Conservation (phyloP, 2,888 invertebrate genomes). For the Carabus problematicus region DNA sequence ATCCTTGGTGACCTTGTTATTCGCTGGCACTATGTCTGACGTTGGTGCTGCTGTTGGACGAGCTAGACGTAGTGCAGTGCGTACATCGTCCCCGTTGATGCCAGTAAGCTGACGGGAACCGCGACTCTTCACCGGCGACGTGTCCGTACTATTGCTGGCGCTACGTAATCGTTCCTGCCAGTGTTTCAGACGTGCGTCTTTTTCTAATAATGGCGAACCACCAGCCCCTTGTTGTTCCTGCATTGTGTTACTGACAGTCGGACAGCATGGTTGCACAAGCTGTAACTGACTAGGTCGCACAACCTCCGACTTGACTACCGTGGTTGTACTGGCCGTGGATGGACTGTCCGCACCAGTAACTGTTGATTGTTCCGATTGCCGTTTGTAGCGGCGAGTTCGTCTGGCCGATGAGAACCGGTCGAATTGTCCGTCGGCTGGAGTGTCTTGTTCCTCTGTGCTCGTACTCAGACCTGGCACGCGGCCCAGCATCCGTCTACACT, state of each 20-base stretch:
- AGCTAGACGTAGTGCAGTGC: slow-evolving; percentile 66
- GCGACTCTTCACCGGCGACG: slow-evolving; percentile 53
- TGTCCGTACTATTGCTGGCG: slow-evolving; percentile 34
- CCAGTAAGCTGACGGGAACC: slow-evolving; percentile 69
- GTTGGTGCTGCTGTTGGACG: slow-evolving; percentile 47
- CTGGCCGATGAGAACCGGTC: slow-evolving; percentile 84
- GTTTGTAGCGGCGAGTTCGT: slow-evolving; percentile 81
- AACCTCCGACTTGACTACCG: slow-evolving; percentile 63
- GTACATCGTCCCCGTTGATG: slow-evolving; percentile 74
- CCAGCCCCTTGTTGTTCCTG: slow-evolving; percentile 36
- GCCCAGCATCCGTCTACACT: slow-evolving; percentile 64
- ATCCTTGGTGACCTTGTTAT: slow-evolving; percentile 51
- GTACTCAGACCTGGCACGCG: slow-evolving; percentile 48
- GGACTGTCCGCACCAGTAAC: slow-evolving; percentile 56
- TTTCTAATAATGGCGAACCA: slow-evolving; percentile 63
- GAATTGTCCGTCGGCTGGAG: slow-evolving; percentile 77
- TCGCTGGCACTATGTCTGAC: slow-evolving; percentile 38
- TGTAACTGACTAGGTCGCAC: slow-evolving; percentile 29
- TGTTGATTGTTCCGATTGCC: slow-evolving; percentile 62
- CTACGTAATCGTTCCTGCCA: slow-evolving; percentile 75
- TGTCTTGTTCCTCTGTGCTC: slow-evolving; percentile 56
- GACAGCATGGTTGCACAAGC: slow-evolving; percentile 62
- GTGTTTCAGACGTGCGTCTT: slow-evolving; percentile 67
- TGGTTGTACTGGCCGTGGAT: slow-evolving; percentile 17
- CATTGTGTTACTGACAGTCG: no score